Conservation (phyloP, 2,888 invertebrate genomes). For the Euspilapteryx auroguttella region DNA sequence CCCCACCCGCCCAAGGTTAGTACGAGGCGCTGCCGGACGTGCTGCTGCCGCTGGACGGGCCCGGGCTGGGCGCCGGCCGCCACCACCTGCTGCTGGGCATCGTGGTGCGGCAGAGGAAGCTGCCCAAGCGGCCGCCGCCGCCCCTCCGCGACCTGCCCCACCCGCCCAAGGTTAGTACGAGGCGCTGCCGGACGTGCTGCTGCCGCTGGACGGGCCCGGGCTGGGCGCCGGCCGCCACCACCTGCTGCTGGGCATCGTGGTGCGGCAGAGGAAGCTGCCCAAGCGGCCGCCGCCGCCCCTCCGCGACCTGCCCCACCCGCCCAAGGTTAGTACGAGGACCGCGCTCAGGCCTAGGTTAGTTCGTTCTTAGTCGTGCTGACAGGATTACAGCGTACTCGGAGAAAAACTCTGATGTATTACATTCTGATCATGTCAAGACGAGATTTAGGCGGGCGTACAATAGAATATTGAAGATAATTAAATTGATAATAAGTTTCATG, state of each 20-base stretch:
- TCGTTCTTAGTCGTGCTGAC: too few species aligned
- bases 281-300: neutral
- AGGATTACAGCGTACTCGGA: too few species aligned
- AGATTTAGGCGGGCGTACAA: too few species aligned
- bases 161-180: constrained; percentile 60
- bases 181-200: constrained; percentile 68
- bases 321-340: constrained; percentile 51
- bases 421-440: too few species aligned
- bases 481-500: too few species aligned
- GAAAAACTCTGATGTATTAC: too few species aligned
- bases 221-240: constrained; percentile 76
- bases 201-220: constrained; percentile 73
- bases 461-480: too few species aligned
- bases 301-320: constrained; percentile 25
- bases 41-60: constrained; percentile 69
- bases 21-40: constrained; percentile 71
- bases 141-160: constrained; percentile 18
- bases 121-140: neutral
- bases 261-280: constrained; percentile 43
- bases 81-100: constrained; percentile 85
- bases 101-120: constrained; percentile 63
- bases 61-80: constrained; percentile 73
- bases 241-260: constrained; percentile 81
- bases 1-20: constrained; percentile 41
- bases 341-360: too few species aligned